Evolutionary conservation across 2,113 vertebrate genomes (phyloP).

Genomic region (Austrofundulus limnaeus): DNA sequence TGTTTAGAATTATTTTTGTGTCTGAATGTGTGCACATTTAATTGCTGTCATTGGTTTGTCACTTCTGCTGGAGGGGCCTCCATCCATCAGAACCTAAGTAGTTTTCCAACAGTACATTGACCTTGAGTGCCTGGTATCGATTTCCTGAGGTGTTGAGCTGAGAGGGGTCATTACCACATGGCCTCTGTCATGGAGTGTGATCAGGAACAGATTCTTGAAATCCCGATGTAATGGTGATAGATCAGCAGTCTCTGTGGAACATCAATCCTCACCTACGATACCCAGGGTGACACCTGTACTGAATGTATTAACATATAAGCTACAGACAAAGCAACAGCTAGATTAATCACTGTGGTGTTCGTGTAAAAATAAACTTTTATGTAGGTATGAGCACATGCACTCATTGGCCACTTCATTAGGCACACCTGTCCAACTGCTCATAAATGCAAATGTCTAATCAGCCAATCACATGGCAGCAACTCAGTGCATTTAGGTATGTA

Average conservation of each 20-base stretch:
- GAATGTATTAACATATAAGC: slow-evolving; percentile 88
- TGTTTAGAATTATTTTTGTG: neutral
- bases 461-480: no score
- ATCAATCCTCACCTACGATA: slow-evolving; percentile 88
- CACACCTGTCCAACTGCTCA: no score
- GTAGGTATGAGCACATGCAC: slow-evolving; percentile 30
- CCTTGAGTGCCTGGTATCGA: slow-evolving; percentile 95
- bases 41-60: slow-evolving; percentile 84
- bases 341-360: slow-evolving; percentile 23
- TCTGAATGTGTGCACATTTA: slow-evolving; percentile 32
- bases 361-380: slow-evolving; percentile 34
- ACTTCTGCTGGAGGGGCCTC: slow-evolving; percentile 82
- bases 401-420: no score
- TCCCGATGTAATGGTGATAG: slow-evolving; percentile 91
- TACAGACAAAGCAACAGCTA: slow-evolving; percentile 64
- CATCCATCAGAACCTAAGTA: slow-evolving; percentile 95
- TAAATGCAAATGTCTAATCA: no score
- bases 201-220: slow-evolving; percentile 94
- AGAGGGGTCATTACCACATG: slow-evolving; percentile 91
- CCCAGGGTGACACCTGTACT: slow-evolving; percentile 87
- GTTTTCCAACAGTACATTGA: slow-evolving; percentile 98
- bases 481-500: no score
- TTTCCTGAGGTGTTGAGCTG: slow-evolving; percentile 91
- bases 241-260: slow-evolving; percentile 84
- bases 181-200: slow-evolving; percentile 87